Conservation (phyloP, 2,888 invertebrate species). For the Epicampocera succincta region DNA sequence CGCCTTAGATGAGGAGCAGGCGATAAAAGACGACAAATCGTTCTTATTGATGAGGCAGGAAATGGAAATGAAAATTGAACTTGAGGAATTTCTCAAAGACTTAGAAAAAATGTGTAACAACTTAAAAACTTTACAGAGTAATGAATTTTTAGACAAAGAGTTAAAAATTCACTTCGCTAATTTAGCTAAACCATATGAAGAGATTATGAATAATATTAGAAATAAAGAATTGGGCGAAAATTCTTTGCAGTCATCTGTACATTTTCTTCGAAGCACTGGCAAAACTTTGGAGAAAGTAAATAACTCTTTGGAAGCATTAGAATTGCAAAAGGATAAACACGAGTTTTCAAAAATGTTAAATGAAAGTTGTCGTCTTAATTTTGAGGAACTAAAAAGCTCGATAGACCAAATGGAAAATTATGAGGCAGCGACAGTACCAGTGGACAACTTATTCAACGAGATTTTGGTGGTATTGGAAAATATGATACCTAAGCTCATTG, state of each 20-base stretch:
- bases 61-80: constrained; percentile 76
- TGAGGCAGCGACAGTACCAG: constrained; percentile 50
- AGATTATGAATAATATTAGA: constrained; percentile 46
- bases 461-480: constrained; percentile 78
- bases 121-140: constrained; percentile 70
- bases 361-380: constrained; percentile 30
- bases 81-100: constrained; percentile 78
- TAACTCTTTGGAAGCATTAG: constrained; percentile 26
- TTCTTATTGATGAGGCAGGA: constrained; percentile 77
- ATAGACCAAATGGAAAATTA: constrained; percentile 60
- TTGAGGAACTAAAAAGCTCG: constrained; percentile 62
- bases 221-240: constrained; percentile 48
- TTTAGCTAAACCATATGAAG: constrained; percentile 39
- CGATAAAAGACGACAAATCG: constrained; percentile 75
- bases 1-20: constrained; percentile 76
- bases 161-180: constrained; percentile 27
- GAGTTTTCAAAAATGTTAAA: constrained; percentile 45
- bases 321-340: constrained; percentile 12
- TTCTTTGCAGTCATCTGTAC: constrained; percentile 36
- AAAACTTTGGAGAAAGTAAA: constrained; percentile 50
- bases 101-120: constrained; percentile 77
- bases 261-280: constrained; percentile 44
- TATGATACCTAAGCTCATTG: constrained; percentile 64
- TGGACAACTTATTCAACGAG: constrained; percentile 78
- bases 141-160: constrained; percentile 42